Evolutionary conservation across 2,888 invertebrate species (phyloP).

Genomic region (Scrobipalpa atriplicella): DNA sequence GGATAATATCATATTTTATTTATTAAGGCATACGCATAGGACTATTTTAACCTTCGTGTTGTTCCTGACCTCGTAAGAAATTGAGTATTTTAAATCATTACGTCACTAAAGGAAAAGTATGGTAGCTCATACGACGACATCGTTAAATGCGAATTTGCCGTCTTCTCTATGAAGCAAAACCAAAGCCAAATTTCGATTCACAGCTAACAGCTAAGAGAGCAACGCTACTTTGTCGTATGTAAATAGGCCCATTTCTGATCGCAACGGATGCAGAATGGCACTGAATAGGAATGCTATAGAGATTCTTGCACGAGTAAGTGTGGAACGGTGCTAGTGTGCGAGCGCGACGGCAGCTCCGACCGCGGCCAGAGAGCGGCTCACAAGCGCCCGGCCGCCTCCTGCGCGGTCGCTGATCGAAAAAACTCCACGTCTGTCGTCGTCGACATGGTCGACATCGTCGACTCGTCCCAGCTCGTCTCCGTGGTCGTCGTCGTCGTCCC

Average conservation of each 20-base stretch:
- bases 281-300: conserved; percentile 51
- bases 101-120: conserved; percentile 49
- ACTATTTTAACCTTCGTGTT: conserved; percentile 33
- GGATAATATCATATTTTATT: conserved; percentile 66
- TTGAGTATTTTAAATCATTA: conserved; percentile 61
- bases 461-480: conserved; percentile 76
- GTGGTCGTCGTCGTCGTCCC: conserved; percentile 77
- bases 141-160: neutral
- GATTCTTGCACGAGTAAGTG: conserved; percentile 69
- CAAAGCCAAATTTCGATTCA: neutral
- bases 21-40: conserved; percentile 42
- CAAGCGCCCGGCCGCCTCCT: conserved; percentile 80
- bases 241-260: conserved; percentile 45
- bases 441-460: conserved; percentile 78
- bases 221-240: conserved; percentile 51
- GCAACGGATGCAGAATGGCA: conserved; percentile 35
- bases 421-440: conserved; percentile 78
- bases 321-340: conserved; percentile 79
- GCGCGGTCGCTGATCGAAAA: conserved; percentile 82
- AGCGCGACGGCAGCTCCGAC: conserved; percentile 79
- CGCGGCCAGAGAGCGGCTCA: conserved; percentile 74
- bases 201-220: conserved; percentile 54
- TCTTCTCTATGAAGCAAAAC: too few species aligned
- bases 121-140: conserved; percentile 11
- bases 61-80: conserved; percentile 40